Percentiles rank a stretch among this genome's conserved stretches.
Conservation (phyloP, 2,888 invertebrate genomes). For the Agriotes lineatus region DNA sequence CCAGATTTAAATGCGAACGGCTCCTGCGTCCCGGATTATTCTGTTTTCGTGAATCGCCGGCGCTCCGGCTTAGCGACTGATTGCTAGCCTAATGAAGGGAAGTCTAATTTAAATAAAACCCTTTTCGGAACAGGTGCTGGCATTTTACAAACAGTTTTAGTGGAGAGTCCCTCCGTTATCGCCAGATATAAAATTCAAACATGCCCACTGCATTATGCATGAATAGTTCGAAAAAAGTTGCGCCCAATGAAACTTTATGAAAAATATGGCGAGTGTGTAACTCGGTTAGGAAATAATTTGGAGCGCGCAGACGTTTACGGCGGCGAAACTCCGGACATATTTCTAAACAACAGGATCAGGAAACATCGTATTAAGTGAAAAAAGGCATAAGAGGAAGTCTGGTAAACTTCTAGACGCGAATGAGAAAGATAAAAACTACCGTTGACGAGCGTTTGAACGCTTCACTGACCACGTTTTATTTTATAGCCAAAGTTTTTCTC, state of each 20-base stretch:
- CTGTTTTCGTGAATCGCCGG: slow-evolving; percentile 45
- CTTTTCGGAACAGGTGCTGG: slow-evolving; percentile 46
- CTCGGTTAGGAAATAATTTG: slow-evolving; percentile 33
- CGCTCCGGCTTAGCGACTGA: slow-evolving; percentile 47
- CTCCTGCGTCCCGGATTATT: slow-evolving; percentile 41
- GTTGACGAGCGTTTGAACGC: slow-evolving; percentile 62
- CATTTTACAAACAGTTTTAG: slow-evolving; percentile 43
- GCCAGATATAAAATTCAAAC: slow-evolving; percentile 40
- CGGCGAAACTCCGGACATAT: slow-evolving; percentile 45
- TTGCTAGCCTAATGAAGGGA: slow-evolving; percentile 48
- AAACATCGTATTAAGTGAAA: slow-evolving; percentile 55
- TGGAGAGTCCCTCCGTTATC: slow-evolving; percentile 27
- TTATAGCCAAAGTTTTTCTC: slow-evolving; percentile 58
- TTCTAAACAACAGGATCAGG: slow-evolving; percentile 54
- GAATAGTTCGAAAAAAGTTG: slow-evolving; percentile 34
- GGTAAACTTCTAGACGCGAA: slow-evolving; percentile 55
- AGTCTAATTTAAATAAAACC: slow-evolving; percentile 48
- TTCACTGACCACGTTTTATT: slow-evolving; percentile 60
- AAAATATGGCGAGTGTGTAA: slow-evolving; percentile 24
- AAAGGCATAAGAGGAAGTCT: slow-evolving; percentile 53
- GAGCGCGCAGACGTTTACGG: slow-evolving; percentile 29
- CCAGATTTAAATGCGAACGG: slow-evolving; percentile 39
- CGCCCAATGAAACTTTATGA: slow-evolving; percentile 27
- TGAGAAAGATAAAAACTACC: slow-evolving; percentile 57
- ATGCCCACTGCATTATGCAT: slow-evolving; percentile 33